These are phyloP conservation scores for Conomelus anceps DNA, from an alignment of 2,888 invertebrate species.

Conservation along the genomic window DNA sequence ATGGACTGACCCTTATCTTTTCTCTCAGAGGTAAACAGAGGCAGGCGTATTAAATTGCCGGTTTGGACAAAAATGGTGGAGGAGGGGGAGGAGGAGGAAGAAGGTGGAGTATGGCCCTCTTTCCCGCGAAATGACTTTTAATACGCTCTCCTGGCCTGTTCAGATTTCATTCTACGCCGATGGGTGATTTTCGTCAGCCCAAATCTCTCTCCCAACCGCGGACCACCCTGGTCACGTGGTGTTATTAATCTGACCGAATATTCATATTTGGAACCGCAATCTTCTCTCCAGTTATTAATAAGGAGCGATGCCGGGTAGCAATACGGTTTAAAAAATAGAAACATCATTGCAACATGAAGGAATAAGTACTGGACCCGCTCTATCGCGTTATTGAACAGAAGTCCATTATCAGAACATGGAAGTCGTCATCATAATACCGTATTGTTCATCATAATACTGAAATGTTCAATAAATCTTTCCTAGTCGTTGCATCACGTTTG, in stretches of 20 bases:
- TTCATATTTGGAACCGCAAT: neutral
- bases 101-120: neutral
- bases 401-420: too few species aligned
- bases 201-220: neutral
- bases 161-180: neutral
- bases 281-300: neutral
- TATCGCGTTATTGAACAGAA: too few species aligned
- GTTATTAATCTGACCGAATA: neutral
- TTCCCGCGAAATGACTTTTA: neutral
- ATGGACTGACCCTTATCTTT: neutral
- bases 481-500: too few species aligned
- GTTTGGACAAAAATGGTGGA: neutral
- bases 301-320: neutral
- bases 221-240: neutral
- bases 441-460: too few species aligned
- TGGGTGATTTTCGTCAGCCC: neutral
- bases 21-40: neutral
- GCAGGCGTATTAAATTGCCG: neutral
- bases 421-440: too few species aligned
- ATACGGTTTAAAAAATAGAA: neutral
- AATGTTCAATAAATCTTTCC: too few species aligned
- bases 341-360: neutral
- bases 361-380: too few species aligned
- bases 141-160: neutral
- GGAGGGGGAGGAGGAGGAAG: slow-evolving; percentile 3